These are phyloP conservation scores for Chrysodeixis includens DNA, from an alignment of 2,888 invertebrate genomes.

Conservation along the genomic window DNA sequence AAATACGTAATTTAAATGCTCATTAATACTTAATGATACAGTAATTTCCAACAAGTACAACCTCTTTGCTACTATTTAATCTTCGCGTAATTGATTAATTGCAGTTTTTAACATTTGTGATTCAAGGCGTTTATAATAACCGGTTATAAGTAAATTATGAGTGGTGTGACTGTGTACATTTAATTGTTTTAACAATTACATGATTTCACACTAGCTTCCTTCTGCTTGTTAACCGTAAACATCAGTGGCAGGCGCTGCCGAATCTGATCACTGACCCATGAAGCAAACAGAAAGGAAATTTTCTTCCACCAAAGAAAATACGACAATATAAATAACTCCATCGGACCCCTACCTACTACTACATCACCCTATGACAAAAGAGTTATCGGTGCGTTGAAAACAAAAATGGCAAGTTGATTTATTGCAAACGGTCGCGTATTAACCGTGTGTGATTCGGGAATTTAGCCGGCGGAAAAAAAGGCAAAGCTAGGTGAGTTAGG, in stretches of 20 bases:
- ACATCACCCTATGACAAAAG: conserved; percentile 89
- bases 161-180: conserved; percentile 15
- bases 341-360: conserved; percentile 84
- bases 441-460: conserved; percentile 74
- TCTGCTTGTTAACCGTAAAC: conserved; percentile 49
- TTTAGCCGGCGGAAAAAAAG: conserved; percentile 58
- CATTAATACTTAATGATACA: conserved; percentile 46
- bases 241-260: conserved; percentile 72
- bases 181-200: conserved; percentile 30
- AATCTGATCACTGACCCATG: conserved; percentile 89
- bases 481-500: conserved; percentile 64
- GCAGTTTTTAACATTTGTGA: conserved; percentile 48
- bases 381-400: conserved; percentile 90
- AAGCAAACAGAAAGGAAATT: conserved; percentile 89
- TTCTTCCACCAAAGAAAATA: conserved; percentile 87
- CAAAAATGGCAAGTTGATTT: conserved; percentile 89
- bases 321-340: conserved; percentile 89
- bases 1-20: conserved; percentile 30
- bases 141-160: conserved; percentile 49
- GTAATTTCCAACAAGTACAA: conserved; percentile 40
- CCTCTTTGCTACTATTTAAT: conserved; percentile 39
- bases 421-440: conserved; percentile 77
- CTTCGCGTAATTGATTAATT: conserved; percentile 55
- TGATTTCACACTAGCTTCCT: conserved; percentile 60
- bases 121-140: conserved; percentile 47